Conservation (phyloP, 1,140 invertebrate species). For the Pseudomyrmex flavicornis region DNA sequence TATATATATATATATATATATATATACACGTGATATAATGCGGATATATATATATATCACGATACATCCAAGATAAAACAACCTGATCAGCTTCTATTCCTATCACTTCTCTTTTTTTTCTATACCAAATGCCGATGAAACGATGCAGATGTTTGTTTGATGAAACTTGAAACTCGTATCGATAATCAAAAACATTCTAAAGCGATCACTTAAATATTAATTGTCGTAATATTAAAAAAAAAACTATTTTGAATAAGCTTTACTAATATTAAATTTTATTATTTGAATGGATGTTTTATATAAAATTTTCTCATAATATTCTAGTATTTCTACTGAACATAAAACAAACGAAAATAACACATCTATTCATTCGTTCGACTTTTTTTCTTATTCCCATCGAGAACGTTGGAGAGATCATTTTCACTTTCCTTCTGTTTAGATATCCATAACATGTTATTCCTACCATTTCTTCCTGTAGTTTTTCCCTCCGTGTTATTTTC, state of each 20-base stretch:
- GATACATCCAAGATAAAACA: conserved; percentile 41
- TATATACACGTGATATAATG: too few relatives aligned
- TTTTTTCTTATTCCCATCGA: conserved; percentile 33
- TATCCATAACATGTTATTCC: conserved; percentile 37
- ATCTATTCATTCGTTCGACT: conserved; percentile 38
- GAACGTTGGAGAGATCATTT: conserved; percentile 29
- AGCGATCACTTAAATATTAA: too few relatives aligned
- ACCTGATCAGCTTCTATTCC: neutral
- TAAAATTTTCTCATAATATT: conserved; percentile 25
- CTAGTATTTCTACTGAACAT: conserved; percentile 21
- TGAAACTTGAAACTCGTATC: neutral
- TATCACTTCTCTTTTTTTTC: conserved; percentile 1
- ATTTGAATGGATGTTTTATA: neutral
- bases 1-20: too few relatives aligned
- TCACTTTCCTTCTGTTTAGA: conserved; percentile 54
- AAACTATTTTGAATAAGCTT: conserved; percentile 18
- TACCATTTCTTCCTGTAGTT: conserved; percentile 30
- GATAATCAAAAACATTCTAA: neutral
- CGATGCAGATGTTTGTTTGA: too few relatives aligned
- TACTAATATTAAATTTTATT: conserved; percentile 23
- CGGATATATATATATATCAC: conserved; percentile 41
- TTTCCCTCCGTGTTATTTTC: conserved; percentile 23
- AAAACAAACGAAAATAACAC: conserved; percentile 55
- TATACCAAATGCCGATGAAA: neutral
- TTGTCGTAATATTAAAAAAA: too few relatives aligned